phyloP scores from a whole-genome alignment of 2,888 invertebrate species.

The Ormyrus nitidulus region DNA sequence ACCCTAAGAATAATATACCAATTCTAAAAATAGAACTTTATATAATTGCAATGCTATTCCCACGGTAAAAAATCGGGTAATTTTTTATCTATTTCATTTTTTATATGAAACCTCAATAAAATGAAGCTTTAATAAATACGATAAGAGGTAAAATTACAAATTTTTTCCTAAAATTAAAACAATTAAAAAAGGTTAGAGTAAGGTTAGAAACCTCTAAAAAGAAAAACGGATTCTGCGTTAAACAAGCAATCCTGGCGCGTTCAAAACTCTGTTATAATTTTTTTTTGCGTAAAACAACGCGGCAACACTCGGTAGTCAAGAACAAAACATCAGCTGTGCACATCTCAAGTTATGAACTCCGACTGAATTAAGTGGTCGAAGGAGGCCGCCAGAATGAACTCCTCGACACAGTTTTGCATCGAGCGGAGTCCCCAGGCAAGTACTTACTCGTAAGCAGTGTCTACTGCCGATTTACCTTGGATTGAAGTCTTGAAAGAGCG shows the following conservation, averaged over 20 bases:
- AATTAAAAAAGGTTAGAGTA: not conserved
- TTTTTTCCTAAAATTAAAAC: not conserved
- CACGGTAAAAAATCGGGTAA: not conserved
- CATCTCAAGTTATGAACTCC: too few relatives aligned
- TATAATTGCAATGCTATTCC: conserved; percentile 30
- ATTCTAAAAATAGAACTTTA: conserved; percentile 37
- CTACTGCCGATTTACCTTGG: conserved; percentile 81
- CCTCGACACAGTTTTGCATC: not conserved
- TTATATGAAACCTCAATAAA: not conserved
- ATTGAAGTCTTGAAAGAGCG: conserved; percentile 93
- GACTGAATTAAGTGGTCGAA: not conserved
- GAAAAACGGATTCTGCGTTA: too few relatives aligned
- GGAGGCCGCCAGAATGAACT: not conserved
- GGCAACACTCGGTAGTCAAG: too few relatives aligned
- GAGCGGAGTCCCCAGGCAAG: not conserved
- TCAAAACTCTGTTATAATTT: too few relatives aligned
- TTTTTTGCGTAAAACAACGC: too few relatives aligned
- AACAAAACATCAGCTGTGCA: too few relatives aligned
- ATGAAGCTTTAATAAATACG: not conserved
- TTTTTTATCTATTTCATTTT: not conserved
- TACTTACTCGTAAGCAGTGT: conserved; percentile 9
- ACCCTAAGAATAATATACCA: not conserved
- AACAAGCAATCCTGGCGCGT: too few relatives aligned
- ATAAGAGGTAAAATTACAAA: not conserved
- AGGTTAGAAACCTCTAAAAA: not conserved